phyloP scores from a whole-genome alignment of 2,888 invertebrate genomes.

The Drosophila paranaensis region DNA sequence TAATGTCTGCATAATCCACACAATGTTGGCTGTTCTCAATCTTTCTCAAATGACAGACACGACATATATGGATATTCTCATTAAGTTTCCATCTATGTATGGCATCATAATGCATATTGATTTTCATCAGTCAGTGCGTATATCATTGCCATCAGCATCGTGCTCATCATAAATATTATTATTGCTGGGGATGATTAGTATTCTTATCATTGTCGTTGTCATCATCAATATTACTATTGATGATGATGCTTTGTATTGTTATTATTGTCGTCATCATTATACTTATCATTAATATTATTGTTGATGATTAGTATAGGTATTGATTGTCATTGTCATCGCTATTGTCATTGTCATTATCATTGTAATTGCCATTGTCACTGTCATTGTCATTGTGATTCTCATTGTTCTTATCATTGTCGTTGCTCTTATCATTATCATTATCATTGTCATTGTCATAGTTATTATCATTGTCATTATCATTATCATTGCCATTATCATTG shows the following conservation, averaged over 20 bases:
- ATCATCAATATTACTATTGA: neutral
- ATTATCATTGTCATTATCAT: neutral
- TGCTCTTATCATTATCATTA: neutral
- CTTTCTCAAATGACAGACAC: neutral
- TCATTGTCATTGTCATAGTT: neutral
- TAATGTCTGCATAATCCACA: neutral
- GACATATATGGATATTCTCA: neutral
- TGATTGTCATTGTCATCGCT: neutral
- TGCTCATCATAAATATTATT: neutral
- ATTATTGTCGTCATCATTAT: neutral
- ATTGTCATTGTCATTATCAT: neutral
- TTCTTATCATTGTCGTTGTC: neutral
- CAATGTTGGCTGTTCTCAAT: neutral
- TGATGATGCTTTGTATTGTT: neutral
- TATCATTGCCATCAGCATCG: neutral
- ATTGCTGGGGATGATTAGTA: neutral
- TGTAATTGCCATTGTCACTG: no score
- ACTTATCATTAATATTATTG: no score
- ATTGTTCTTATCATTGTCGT: conserved; percentile 1
- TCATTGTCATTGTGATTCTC: neutral
- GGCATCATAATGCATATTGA: neutral
- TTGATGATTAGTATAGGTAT: neutral
- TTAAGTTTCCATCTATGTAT: neutral
- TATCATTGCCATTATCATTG: neutral
- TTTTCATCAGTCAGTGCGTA: neutral